Percentiles rank a stretch among this genome's conserved stretches.
These are phyloP conservation scores for Diuraphis noxia DNA, from an alignment of 1,140 invertebrate species.

Conservation along the genomic window DNA sequence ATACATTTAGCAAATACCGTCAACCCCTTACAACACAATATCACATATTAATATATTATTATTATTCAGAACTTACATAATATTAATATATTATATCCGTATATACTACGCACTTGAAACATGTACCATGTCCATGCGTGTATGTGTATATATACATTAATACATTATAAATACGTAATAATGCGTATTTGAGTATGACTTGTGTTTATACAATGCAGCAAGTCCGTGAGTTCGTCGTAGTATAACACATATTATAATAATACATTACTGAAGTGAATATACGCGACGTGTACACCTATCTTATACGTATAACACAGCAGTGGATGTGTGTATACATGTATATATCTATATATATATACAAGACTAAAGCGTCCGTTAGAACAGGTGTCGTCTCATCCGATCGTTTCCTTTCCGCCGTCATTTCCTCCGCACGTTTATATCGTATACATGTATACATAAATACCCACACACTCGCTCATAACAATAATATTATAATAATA, in stretches of 20 bases:
- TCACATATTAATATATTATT: no score
- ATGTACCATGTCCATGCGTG: background rate
- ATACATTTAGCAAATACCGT: no score
- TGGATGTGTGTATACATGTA: background rate
- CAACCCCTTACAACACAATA: background rate
- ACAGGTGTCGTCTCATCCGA: slow-evolving; percentile 46
- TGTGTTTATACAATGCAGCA: background rate
- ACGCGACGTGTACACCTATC: background rate
- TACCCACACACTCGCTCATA: background rate
- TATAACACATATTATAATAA: background rate
- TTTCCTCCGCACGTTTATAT: background rate
- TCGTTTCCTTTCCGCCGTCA: slow-evolving; percentile 49
- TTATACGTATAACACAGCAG: background rate
- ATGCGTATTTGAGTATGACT: background rate
- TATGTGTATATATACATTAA: background rate
- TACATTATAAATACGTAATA: background rate
- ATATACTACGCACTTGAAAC: no score
- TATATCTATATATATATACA: no score
- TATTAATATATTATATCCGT: background rate
- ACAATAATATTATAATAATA: slow-evolving; percentile 1
- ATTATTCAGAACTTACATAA: background rate
- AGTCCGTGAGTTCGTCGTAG: no score
- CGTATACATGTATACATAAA: background rate
- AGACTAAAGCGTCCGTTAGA: slow-evolving; percentile 46
- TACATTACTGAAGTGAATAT: background rate